These are phyloP conservation scores for Taphrorychus bicolor DNA, from an alignment of 2,888 invertebrate species.

Conservation along the genomic window DNA sequence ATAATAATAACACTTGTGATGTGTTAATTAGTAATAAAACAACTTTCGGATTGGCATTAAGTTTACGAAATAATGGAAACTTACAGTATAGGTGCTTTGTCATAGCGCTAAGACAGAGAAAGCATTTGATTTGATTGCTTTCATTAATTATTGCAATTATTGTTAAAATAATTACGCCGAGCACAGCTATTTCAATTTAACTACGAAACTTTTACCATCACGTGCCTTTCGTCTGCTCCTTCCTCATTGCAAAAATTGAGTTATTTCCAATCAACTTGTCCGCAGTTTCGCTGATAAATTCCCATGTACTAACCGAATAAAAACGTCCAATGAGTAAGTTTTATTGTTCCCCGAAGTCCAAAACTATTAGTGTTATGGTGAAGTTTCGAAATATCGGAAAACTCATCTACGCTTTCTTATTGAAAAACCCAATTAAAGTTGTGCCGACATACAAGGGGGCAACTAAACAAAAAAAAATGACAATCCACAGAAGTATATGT, in stretches of 20 bases:
- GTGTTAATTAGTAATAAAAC: background rate
- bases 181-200: too few species aligned
- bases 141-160: background rate
- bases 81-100: background rate
- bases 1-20: background rate
- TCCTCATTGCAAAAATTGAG: background rate
- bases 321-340: constrained; percentile 9
- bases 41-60: background rate
- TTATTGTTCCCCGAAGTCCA: constrained; percentile 10
- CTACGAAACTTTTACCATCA: background rate
- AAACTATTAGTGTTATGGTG: constrained; percentile 14
- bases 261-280: background rate
- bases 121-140: background rate
- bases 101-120: background rate
- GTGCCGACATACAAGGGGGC: background rate
- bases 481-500: background rate
- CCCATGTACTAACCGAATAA: background rate
- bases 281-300: background rate
- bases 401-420: background rate
- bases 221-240: background rate
- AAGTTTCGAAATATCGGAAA: constrained; percentile 13
- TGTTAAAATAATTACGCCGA: background rate
- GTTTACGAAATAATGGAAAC: background rate
- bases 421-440: background rate
- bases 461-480: background rate